phyloP scores from a whole-genome alignment of 1,140 invertebrate genomes.

The Drosophila cardini region DNA sequence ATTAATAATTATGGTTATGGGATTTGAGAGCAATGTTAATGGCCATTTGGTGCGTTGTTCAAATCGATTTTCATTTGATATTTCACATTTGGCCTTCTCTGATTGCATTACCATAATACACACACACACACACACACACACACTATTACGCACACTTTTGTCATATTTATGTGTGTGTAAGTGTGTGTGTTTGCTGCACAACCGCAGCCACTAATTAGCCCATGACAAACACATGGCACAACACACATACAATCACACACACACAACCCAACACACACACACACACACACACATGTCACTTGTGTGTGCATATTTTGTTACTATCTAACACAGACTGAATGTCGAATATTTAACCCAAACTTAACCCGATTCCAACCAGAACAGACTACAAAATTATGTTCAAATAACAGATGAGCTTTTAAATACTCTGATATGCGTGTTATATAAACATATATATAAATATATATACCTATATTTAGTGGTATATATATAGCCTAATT shows the following conservation, averaged over 20 bases:
- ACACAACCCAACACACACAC: no score
- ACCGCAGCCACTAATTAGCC: slow-evolving; percentile 45
- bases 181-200: slow-evolving; percentile 5
- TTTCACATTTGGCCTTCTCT: slow-evolving; percentile 44
- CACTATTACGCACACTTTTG: background rate
- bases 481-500: slow-evolving; percentile 1
- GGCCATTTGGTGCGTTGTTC: slow-evolving; percentile 61
- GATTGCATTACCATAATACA: slow-evolving; percentile 53
- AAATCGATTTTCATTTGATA: slow-evolving; percentile 64
- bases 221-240: slow-evolving; percentile 34
- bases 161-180: slow-evolving; percentile 5
- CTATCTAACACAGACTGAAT: slow-evolving; percentile 15
- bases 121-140: background rate
- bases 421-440: slow-evolving; percentile 23
- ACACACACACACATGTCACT: background rate
- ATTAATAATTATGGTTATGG: slow-evolving; percentile 80
- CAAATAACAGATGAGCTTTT: slow-evolving; percentile 38
- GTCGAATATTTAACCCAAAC: slow-evolving; percentile 32
- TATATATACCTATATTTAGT: background rate
- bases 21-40: slow-evolving; percentile 65
- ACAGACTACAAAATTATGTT: slow-evolving; percentile 4
- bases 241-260: background rate
- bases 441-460: background rate
- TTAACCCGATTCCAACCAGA: slow-evolving; percentile 22
- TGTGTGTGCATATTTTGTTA: slow-evolving; percentile 21